Conservation (phyloP, 1,140 invertebrate genomes). For the Lucilia sericata region DNA sequence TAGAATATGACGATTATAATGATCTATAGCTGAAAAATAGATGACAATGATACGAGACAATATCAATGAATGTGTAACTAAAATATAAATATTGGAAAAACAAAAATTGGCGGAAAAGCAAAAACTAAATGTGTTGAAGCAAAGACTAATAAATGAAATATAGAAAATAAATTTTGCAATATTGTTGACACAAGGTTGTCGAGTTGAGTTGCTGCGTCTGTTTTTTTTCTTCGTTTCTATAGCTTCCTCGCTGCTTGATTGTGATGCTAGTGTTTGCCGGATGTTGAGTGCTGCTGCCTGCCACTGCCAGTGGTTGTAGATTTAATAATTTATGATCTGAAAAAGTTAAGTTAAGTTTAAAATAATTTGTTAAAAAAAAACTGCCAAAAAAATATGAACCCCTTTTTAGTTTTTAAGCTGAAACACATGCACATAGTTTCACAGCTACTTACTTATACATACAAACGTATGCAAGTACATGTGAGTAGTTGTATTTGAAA, state of each 20-base stretch:
- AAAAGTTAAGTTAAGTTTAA: constrained; percentile 39
- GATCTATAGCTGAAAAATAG: not conserved
- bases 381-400: not conserved
- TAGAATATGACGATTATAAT: constrained; percentile 37
- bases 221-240: not conserved
- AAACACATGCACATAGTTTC: not conserved
- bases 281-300: constrained; percentile 4
- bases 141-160: constrained; percentile 7
- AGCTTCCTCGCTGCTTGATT: not conserved
- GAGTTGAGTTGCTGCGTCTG: not conserved
- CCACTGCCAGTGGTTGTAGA: constrained; percentile 26
- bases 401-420: no score
- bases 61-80: not conserved
- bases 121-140: no score
- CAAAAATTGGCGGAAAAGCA: not conserved
- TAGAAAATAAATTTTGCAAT: not conserved
- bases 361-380: constrained; percentile 41
- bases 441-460: not conserved
- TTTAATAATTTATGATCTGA: constrained; percentile 41
- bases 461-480: not conserved
- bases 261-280: not conserved
- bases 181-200: not conserved
- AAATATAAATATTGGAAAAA: not conserved
- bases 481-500: not conserved
- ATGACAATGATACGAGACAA: not conserved